Evolutionary conservation across 2,888 invertebrate genomes (phyloP), one percentile per base, ranked within the genome.

Genomic region (Protodeltote pygarga): DNA sequence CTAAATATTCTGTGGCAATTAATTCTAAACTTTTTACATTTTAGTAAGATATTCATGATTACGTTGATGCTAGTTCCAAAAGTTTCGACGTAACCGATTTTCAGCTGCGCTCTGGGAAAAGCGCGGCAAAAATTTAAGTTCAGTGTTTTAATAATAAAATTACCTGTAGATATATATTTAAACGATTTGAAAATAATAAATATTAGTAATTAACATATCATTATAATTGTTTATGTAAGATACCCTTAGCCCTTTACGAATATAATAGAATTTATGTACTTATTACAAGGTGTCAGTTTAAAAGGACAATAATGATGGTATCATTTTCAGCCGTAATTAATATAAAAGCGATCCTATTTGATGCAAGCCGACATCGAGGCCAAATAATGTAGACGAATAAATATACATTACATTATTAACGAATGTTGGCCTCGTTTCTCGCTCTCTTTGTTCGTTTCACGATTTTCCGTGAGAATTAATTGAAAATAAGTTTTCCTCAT

Each of bases 361-460:
- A 79, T 79, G 77, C 78, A 79, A 77, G 74, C 81, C 81, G 79
- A 82, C 81, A 80, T 81, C 75, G 73, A 79, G 77, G 73, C 77
- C 72, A 81, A 89, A 84, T 89, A 89, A 89, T 84, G 85, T 87
- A 86, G 81, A 87, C 80, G 85, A 90, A 89, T 89, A 89, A 89
- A 91, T 89, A 90, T 88, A 89, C 87, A 89, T 90, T 91, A 90
- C 89, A 89, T 90, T 90, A 91, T 92, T 91, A 92, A 90, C 91
- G 87, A 91, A 91, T 89, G 90, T 88, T 91, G 90, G 89, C 90
- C 91, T 81, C 88, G 81, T 90, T 92, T 89, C 87, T 81, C 85
- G 86, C 85, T 91, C 91, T 91, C 92, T 92, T 92, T 92, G 91
- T 92, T 92, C 90, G 85, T 82, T 84, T 79, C 87, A 83, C 85